These are phyloP conservation scores for Polylopha cassiicola DNA, from an alignment of 2,888 invertebrate species.

Conservation along the genomic window DNA sequence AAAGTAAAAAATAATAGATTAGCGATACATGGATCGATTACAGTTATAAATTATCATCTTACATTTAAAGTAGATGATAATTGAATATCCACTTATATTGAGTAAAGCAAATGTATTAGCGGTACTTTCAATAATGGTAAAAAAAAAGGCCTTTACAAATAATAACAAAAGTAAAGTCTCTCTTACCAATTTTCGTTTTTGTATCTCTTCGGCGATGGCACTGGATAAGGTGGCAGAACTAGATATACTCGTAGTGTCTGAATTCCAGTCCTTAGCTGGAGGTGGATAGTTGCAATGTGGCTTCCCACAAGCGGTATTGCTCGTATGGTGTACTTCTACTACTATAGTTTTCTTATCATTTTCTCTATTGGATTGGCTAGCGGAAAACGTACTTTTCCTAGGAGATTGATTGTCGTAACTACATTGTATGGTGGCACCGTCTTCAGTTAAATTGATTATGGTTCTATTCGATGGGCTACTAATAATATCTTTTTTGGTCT, in stretches of 20 bases:
- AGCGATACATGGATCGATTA: too few species aligned
- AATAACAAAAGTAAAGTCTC: not conserved
- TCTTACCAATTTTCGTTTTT: slow-evolving; percentile 60
- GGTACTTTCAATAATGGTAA: too few species aligned
- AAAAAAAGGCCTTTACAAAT: too few species aligned
- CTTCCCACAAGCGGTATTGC: slow-evolving; percentile 50
- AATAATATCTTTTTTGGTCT: slow-evolving; percentile 52
- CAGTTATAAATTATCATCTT: too few species aligned
- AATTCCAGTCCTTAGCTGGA: slow-evolving; percentile 44
- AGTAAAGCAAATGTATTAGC: too few species aligned
- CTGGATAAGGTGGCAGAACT: slow-evolving; percentile 65
- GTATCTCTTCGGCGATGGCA: slow-evolving; percentile 73
- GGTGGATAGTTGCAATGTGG: slow-evolving; percentile 50
- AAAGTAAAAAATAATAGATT: slow-evolving; percentile 8
- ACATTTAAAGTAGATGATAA: too few species aligned
- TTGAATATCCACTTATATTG: too few species aligned
- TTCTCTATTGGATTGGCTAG: slow-evolving; percentile 46
- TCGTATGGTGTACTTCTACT: slow-evolving; percentile 83
- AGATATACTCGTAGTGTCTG: slow-evolving; percentile 54
- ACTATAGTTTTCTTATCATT: slow-evolving; percentile 81
- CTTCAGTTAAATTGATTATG: slow-evolving; percentile 84
- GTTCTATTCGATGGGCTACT: slow-evolving; percentile 80
- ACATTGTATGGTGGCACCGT: slow-evolving; percentile 83
- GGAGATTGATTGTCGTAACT: slow-evolving; percentile 71
- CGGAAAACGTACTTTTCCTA: slow-evolving; percentile 55